These are phyloP conservation scores for Molothrus aeneus DNA, from an alignment of 2,797 vertebrate genomes.

Conservation along the genomic window DNA sequence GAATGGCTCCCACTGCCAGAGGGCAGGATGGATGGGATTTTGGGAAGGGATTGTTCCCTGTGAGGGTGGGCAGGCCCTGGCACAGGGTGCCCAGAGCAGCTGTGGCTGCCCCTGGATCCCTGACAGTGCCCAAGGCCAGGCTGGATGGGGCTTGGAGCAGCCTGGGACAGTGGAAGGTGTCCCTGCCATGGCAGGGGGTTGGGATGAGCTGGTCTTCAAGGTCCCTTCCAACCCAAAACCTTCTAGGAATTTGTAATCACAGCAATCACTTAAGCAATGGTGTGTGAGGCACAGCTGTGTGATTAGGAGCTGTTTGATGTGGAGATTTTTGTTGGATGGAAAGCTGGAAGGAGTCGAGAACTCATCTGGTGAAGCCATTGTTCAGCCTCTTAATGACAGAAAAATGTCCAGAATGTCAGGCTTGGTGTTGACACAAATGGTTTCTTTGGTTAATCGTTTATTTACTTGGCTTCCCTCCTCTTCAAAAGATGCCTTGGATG, in stretches of 20 bases:
- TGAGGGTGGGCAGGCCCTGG: fast-evolving
- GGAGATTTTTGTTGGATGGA: neutral
- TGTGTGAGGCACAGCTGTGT: neutral
- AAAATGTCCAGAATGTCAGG: neutral
- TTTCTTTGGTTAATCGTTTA: neutral
- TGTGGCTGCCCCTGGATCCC: neutral
- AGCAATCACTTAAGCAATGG: neutral
- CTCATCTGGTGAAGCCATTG: neutral
- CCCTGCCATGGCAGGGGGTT: neutral
- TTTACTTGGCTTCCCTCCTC: neutral
- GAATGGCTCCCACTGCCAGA: neutral
- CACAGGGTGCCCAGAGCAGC: neutral
- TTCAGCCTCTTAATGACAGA: neutral
- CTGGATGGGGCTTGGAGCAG: fast-evolving
- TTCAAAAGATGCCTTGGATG: neutral
- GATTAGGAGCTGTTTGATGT: neutral
- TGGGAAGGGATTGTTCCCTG: fast-evolving
- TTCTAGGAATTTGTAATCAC: neutral
- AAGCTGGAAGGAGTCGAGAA: neutral
- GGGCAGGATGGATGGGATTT: fast-evolving
- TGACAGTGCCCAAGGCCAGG: fast-evolving
- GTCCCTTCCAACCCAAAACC: neutral
- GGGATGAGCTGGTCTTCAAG: neutral
- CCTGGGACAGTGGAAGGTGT: fast-evolving
- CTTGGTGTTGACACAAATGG: neutral